Conservation (phyloP, 2,888 invertebrate species). For the Thysanoteuthis rhombus region DNA sequence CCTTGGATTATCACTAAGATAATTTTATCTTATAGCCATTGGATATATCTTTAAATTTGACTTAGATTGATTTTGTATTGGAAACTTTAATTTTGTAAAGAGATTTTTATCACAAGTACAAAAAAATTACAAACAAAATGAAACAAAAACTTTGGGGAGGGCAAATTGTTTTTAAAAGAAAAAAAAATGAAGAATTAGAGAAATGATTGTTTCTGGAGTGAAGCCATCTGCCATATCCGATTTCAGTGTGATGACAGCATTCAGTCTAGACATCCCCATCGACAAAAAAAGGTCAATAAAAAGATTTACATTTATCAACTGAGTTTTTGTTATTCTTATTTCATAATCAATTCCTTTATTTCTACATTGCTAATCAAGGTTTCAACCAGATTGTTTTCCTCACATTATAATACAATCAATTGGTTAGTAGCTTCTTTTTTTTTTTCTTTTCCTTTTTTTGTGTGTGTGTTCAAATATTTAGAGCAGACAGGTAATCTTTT, state of each 20-base stretch:
- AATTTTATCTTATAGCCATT: too few relatives aligned
- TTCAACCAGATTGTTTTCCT: too few relatives aligned
- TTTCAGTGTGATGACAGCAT: slow-evolving; percentile 12
- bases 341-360: neutral
- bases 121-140: too few relatives aligned
- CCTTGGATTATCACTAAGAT: neutral
- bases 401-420: too few relatives aligned
- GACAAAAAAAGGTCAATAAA: neutral
- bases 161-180: too few relatives aligned
- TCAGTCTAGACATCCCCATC: neutral
- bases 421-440: too few relatives aligned
- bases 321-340: neutral
- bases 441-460: too few relatives aligned
- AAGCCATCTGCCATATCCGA: neutral
- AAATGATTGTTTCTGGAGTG: neutral
- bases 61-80: neutral
- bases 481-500: too few relatives aligned
- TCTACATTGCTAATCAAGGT: neutral
- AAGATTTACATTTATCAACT: slow-evolving; percentile 12
- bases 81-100: neutral
- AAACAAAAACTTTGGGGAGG: too few relatives aligned
- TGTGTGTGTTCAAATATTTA: too few relatives aligned
- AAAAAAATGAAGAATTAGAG: too few relatives aligned
- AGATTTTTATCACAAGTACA: neutral
- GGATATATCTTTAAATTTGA: too few relatives aligned